phyloP scores from a whole-genome alignment of 1,140 invertebrate genomes.

The Berghia stephanieae region DNA sequence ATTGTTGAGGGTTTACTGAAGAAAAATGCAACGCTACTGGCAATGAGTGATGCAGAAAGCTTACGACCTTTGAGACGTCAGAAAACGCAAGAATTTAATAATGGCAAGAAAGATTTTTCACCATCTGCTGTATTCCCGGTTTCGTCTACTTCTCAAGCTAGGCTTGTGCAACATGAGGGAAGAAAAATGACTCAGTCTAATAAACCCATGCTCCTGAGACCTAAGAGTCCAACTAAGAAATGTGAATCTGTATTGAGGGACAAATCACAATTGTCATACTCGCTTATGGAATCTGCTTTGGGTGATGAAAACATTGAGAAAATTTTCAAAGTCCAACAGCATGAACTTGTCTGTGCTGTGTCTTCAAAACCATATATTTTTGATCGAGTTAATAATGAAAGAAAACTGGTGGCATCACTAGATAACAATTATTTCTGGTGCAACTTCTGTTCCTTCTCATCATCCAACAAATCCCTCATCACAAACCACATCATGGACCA shows the following conservation, averaged over 20 bases:
- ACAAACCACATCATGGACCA: constrained; percentile 55
- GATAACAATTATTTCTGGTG: constrained; percentile 57
- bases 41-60: constrained; percentile 43
- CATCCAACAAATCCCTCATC: constrained; percentile 45
- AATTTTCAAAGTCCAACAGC: constrained; percentile 41
- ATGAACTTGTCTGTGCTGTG: constrained; percentile 57
- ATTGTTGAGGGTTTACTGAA: constrained; percentile 52
- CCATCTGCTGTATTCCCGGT: constrained; percentile 28
- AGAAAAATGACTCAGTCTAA: neutral
- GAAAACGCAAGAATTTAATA: neutral
- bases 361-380: constrained; percentile 45
- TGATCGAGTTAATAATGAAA: constrained; percentile 38
- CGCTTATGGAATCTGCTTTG: constrained; percentile 47
- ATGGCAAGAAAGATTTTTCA: constrained; percentile 14
- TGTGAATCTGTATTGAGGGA: constrained; percentile 44
- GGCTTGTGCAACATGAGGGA: neutral
- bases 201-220: constrained; percentile 35
- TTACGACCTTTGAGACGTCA: constrained; percentile 48
- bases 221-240: constrained; percentile 45
- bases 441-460: constrained; percentile 58
- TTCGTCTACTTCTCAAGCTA: constrained; percentile 24
- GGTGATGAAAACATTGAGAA: constrained; percentile 39
- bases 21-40: constrained; percentile 50
- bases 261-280: constrained; percentile 43
- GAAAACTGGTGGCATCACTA: constrained; percentile 41